phyloP scores from a whole-genome alignment of 2,113 vertebrate species.

The Sula dactylatra region DNA sequence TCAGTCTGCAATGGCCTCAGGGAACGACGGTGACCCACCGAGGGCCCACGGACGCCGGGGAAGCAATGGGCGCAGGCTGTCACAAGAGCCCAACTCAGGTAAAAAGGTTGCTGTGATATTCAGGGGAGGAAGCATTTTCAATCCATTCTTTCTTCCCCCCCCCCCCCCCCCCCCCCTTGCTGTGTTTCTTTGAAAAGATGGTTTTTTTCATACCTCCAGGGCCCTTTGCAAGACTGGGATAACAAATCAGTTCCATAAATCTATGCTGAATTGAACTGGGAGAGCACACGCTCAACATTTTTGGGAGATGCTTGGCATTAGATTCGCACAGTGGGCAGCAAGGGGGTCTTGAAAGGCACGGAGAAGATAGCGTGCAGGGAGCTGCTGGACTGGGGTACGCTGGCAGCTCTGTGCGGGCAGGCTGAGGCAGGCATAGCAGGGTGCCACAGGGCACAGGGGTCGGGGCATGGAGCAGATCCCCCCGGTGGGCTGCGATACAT shows the following conservation, averaged over 20 bases:
- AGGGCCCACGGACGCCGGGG: background rate
- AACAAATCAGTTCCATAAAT: rapidly evolving
- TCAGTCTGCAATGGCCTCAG: conserved; percentile 45
- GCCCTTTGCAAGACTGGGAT: background rate
- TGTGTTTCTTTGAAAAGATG: background rate
- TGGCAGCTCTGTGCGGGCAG: background rate
- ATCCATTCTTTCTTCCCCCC: too few species aligned
- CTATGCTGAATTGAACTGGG: background rate
- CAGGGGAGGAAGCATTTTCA: background rate
- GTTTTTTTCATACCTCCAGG: background rate
- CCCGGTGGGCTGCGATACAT: background rate
- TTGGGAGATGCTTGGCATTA: background rate
- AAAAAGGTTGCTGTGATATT: background rate
- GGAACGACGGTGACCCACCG: background rate
- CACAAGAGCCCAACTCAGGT: conserved; percentile 29
- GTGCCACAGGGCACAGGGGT: background rate
- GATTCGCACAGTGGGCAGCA: rapidly evolving
- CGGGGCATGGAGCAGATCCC: background rate
- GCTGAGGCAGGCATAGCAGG: background rate
- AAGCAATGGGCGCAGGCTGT: background rate
- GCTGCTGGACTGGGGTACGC: background rate
- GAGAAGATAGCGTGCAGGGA: background rate
- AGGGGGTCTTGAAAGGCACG: rapidly evolving
- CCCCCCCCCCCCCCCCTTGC: too few species aligned
- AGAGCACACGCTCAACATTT: rapidly evolving